These are phyloP conservation scores for Ceriagrion tenellum DNA, from an alignment of 2,888 invertebrate genomes.

Conservation along the genomic window DNA sequence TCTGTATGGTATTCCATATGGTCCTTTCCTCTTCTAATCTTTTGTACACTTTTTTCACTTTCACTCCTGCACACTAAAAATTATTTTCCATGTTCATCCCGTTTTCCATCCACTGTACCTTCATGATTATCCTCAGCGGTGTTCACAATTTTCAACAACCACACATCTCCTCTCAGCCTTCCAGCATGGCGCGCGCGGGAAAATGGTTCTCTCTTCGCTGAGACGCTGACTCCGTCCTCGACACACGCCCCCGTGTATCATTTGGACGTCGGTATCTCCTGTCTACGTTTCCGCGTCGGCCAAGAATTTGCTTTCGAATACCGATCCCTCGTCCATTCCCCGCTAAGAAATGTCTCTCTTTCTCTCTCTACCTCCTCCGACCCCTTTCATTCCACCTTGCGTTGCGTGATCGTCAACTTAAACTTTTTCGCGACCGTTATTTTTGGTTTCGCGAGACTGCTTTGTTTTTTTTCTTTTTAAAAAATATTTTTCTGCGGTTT, in stretches of 20 bases:
- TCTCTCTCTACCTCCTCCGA: background rate
- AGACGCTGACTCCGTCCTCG: background rate
- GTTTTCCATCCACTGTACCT: too few relatives aligned
- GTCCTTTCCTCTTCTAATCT: too few relatives aligned
- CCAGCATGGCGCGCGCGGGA: background rate
- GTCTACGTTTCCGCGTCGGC: background rate
- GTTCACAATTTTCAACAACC: too few relatives aligned
- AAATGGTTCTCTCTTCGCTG: background rate
- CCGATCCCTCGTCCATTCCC: background rate
- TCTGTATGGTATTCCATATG: too few relatives aligned
- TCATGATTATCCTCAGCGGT: too few relatives aligned
- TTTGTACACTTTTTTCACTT: too few relatives aligned
- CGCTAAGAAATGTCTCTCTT: background rate
- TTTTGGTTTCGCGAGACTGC: background rate
- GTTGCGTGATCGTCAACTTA: constrained; percentile 4
- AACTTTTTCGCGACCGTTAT: constrained; percentile 19
- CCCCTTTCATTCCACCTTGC: background rate
- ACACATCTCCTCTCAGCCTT: too few relatives aligned
- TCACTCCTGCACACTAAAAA: too few relatives aligned
- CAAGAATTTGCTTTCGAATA: background rate
- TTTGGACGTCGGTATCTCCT: background rate
- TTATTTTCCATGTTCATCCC: too few relatives aligned
- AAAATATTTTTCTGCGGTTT: background rate
- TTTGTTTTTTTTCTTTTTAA: background rate
- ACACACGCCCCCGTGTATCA: background rate